Conservation (phyloP, 2,797 vertebrate genomes). For the Carduelis carduelis region DNA sequence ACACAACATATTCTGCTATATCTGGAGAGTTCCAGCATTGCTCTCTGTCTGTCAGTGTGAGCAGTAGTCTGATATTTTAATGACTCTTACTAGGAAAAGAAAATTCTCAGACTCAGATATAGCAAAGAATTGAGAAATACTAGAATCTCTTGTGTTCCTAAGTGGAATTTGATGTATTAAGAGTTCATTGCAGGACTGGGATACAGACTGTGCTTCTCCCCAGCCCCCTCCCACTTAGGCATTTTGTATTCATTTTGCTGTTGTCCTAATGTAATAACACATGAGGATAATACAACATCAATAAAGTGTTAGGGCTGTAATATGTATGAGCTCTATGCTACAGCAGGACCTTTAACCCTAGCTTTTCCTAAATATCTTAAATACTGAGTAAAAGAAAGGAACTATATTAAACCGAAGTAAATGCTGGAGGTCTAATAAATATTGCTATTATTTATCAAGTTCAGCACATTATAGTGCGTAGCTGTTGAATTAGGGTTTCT, state of each 20-base stretch:
- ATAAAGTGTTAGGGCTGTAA: background rate
- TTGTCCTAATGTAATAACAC: background rate
- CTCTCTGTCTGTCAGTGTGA: background rate
- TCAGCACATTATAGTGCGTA: background rate
- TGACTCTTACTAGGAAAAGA: background rate
- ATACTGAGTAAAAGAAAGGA: background rate
- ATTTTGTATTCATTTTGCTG: background rate
- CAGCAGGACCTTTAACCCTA: background rate
- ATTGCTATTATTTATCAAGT: background rate
- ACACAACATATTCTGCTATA: rapidly evolving
- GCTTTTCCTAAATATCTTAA: background rate
- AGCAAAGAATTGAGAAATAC: background rate
- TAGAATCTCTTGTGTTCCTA: background rate
- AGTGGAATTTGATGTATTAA: background rate
- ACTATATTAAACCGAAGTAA: background rate
- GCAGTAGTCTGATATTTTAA: background rate
- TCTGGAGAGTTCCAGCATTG: background rate
- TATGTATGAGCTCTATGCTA: background rate
- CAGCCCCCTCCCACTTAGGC: background rate
- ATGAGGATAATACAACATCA: background rate
- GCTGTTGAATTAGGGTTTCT: background rate
- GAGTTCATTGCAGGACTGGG: background rate
- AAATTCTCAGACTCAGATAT: background rate
- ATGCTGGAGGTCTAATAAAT: background rate
- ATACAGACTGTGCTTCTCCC: background rate